Evolutionary conservation across 2,888 invertebrate genomes (phyloP), one percentile per base, ranked within the genome.

Genomic region (Xestobium rufovillosum): DNA sequence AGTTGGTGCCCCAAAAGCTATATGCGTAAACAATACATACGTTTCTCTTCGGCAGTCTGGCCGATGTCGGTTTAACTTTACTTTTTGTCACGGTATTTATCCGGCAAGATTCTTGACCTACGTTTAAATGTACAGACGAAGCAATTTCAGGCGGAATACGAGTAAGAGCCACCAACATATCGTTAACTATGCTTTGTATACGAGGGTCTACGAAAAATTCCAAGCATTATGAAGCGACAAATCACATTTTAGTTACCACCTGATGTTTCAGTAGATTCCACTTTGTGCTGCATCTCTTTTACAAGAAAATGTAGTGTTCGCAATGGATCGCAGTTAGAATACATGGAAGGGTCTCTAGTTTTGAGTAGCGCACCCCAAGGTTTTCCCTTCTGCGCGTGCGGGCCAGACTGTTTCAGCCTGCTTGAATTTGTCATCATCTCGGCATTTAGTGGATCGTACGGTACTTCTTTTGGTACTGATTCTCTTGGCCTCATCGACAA

Each of bases 301-400:
- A 61, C 56, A 17, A 66, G 48, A 48, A 65, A 65, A 48, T 66
- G 65, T 33, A 66, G 39, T 2, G 64, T 65, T 4, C 64, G 45
- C 33, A 66, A 48, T 1, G 66, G 65, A 48, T 66, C 65, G 45
- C 61, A 65, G 42, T 51, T 56, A 34, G 53, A 55, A 44, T 63
- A 65, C 11, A 53, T 46, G 8, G 60, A 57, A 40, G 50, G 50
- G 14, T 53, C 55, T 16, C 54, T 53, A 27, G 47, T 51, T 35
- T 45, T 49, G 23, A 65, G 46, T 3, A 54, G 49, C 37, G 50
- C 56, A 42, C 41, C 53, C 60, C 65, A 60, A 1, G 56, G 41
- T 31, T 52, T 45, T 25, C 40, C 36, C 11, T 30, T 34, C 14
- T 29, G 23, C 6, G n/a, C n/a, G n/a, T n/a, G n/a, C n/a, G n/a